phyloP scores from a whole-genome alignment of 2,888 invertebrate species.

The Lathronympha strigana region DNA sequence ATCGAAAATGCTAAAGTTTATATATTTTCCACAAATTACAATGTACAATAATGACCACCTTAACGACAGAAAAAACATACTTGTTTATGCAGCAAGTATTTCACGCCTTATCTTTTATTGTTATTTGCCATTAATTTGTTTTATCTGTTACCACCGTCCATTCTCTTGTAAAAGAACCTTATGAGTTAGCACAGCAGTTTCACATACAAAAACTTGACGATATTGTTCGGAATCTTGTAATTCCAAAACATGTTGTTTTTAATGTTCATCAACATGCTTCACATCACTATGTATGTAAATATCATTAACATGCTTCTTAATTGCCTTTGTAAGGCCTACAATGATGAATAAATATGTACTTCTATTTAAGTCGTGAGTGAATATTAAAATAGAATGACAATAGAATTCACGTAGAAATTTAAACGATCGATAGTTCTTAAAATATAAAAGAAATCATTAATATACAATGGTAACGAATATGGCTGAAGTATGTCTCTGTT shows the following conservation, averaged over 20 bases:
- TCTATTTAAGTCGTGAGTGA: not conserved
- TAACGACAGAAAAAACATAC: conserved; percentile 1
- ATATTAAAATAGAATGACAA: conserved; percentile 1
- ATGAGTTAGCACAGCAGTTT: not conserved
- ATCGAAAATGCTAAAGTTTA: no score
- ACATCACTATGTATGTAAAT: conserved; percentile 26
- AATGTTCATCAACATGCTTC: not conserved
- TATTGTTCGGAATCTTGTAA: conserved; percentile 9
- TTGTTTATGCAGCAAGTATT: no score
- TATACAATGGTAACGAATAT: conserved; percentile 8
- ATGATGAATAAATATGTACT: not conserved
- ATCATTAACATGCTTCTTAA: not conserved
- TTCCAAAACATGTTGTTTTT: conserved; percentile 22
- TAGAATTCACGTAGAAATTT: not conserved
- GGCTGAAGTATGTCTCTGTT: not conserved
- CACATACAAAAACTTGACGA: conserved; percentile 7
- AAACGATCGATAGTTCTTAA: not conserved
- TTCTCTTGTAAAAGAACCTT: no score
- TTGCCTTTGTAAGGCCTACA: not conserved
- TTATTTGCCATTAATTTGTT: not conserved
- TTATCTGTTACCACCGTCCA: not conserved
- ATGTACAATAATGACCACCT: no score
- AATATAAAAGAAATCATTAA: not conserved
- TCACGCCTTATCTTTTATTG: not conserved
- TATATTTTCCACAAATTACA: no score